Evolutionary conservation across 2,113 vertebrate species (phyloP), one percentile per base, ranked within the genome.

Genomic region (Pao palembangensis): DNA sequence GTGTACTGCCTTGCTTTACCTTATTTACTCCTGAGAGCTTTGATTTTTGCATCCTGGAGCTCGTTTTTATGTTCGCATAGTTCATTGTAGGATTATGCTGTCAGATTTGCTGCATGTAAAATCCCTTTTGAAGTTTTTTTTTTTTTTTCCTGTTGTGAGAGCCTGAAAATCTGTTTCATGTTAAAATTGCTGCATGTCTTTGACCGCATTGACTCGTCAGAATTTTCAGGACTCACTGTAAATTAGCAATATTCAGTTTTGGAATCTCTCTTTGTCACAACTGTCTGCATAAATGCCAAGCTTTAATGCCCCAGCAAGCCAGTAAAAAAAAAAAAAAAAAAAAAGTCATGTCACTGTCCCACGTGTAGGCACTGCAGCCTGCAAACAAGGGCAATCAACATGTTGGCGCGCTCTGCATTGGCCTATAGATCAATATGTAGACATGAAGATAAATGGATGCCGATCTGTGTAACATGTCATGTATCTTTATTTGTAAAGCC

Each of bases 41-140:
- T 67, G 43, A 62, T 46, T 51, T 48, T 21, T 65, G 54, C 61
- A 65, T 68, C 53, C 21, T 67, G 66, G 44, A 31, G 59, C 74
- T 71, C 65, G 55, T 44, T 52, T 61, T 67, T 80, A 56, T 64
- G 63, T 69, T 75, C 38, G 56, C 38, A 34, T 54, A 58, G 67
- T 72, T 49, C 71, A 64, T 67, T 77, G 71, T 80, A 65, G 74
- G 61, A 81, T 80, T 82, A 78, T 51, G 31, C 69, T 41, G 69
- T 79, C 69, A 71, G 66, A 77, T 70, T 64, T 73, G 38, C 67
- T 65, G 61, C 64, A 53, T 71, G 67, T 75, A 63, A 71, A 75
- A 78, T 78, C 54, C 57, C 64, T 69, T 78, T 60, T 65, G 60
- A 72, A 70, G 70, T 50, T 64, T 75, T 80, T 12, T 38, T 2